phyloP scores from a whole-genome alignment of 2,797 vertebrate species.

The Aviceda leuphotes region DNA sequence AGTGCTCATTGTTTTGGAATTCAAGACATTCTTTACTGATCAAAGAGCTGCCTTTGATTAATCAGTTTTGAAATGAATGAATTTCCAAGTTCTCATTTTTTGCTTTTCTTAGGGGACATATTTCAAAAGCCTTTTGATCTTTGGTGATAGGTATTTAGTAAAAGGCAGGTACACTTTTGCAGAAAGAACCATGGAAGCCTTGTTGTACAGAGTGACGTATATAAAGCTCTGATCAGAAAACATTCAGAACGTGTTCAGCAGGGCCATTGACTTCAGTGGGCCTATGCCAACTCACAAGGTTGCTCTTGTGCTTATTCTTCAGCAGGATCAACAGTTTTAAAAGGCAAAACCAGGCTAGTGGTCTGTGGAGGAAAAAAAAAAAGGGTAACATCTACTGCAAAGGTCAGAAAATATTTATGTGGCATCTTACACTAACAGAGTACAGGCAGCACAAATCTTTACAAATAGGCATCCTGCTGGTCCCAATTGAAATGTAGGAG shows the following conservation, averaged over 20 bases:
- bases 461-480: background rate
- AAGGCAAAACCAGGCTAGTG: conserved; percentile 34
- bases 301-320: background rate
- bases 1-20: background rate
- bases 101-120: background rate
- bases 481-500: background rate
- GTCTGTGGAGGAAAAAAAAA: background rate
- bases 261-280: background rate
- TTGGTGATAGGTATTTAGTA: conserved; percentile 2
- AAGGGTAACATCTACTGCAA: background rate
- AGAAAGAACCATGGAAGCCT: background rate
- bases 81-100: background rate
- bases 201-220: background rate
- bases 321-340: background rate
- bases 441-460: background rate
- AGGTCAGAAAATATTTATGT: conserved; percentile 60
- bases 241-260: background rate
- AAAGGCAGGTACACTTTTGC: background rate
- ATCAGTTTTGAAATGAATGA: background rate
- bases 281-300: background rate
- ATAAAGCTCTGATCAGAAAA: background rate
- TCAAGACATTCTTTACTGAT: background rate
- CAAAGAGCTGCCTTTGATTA: conserved; percentile 31
- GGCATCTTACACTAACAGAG: background rate
- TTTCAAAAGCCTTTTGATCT: conserved; percentile 58